Conservation (phyloP, 2,797 vertebrate genomes). For the Cebuella pygmaea region DNA sequence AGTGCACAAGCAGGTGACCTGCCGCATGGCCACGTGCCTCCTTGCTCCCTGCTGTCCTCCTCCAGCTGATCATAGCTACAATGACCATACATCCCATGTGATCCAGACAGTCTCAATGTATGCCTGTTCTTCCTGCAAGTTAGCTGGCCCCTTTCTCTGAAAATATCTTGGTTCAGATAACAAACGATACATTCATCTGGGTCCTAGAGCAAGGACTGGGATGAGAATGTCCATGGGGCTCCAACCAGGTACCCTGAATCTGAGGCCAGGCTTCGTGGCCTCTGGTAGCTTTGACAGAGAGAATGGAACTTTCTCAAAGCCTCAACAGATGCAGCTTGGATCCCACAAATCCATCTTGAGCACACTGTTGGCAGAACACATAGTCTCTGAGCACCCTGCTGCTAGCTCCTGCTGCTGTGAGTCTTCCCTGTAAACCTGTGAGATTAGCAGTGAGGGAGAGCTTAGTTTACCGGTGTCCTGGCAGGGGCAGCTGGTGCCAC, state of each 20-base stretch:
- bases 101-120: not conserved
- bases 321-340: not conserved
- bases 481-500: not conserved
- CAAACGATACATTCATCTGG: not conserved
- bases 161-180: not conserved
- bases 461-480: not conserved
- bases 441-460: not conserved
- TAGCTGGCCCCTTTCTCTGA: not conserved
- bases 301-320: not conserved
- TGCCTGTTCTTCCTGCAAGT: not conserved
- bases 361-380: not conserved
- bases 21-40: not conserved
- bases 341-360: not conserved
- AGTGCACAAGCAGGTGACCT: not conserved
- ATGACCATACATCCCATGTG: not conserved
- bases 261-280: accelerated
- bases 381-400: not conserved
- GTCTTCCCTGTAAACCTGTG: not conserved
- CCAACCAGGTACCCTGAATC: not conserved
- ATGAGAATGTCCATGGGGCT: not conserved
- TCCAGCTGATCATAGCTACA: not conserved
- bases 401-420: accelerated
- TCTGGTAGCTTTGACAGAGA: not conserved
- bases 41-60: not conserved
- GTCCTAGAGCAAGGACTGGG: not conserved